phyloP scores from a whole-genome alignment of 2,888 invertebrate species.

The Clanis bilineata region DNA sequence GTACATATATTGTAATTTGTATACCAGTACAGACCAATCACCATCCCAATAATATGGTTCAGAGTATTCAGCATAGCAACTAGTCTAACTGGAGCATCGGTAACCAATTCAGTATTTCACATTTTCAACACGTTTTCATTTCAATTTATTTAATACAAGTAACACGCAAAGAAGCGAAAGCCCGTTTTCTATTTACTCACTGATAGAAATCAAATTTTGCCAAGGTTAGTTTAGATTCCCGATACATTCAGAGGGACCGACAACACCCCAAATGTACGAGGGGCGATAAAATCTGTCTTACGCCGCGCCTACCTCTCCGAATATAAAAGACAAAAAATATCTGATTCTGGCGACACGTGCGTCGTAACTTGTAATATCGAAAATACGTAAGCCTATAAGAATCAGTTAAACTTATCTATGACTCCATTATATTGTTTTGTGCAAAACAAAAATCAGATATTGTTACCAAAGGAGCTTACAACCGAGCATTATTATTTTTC shows the following conservation, averaged over 20 bases:
- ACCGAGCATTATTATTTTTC: no score
- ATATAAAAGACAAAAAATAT: conserved; percentile 31
- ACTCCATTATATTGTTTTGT: conserved; percentile 32
- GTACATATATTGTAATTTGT: no score
- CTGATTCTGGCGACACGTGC: conserved; percentile 42
- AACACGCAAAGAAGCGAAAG: not conserved
- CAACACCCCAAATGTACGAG: conserved; percentile 36
- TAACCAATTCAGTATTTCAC: not conserved
- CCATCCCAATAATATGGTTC: no score
- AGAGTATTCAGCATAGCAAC: no score
- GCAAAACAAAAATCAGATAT: not conserved
- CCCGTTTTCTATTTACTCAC: conserved; percentile 19
- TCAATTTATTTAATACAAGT: not conserved
- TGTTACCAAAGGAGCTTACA: no score
- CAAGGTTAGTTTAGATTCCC: conserved; percentile 47
- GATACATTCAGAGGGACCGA: conserved; percentile 41
- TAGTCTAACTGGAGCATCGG: no score
- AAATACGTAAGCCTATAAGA: conserved; percentile 35
- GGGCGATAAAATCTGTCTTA: conserved; percentile 48
- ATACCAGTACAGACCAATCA: no score
- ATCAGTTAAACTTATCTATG: conserved; percentile 30
- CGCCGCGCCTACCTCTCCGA: conserved; percentile 33
- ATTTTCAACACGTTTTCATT: not conserved
- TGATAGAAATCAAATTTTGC: conserved; percentile 46
- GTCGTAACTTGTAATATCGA: conserved; percentile 30